Evolutionary conservation across 2,797 vertebrate genomes (phyloP).

Genomic region (Halcyon leucocephala): DNA sequence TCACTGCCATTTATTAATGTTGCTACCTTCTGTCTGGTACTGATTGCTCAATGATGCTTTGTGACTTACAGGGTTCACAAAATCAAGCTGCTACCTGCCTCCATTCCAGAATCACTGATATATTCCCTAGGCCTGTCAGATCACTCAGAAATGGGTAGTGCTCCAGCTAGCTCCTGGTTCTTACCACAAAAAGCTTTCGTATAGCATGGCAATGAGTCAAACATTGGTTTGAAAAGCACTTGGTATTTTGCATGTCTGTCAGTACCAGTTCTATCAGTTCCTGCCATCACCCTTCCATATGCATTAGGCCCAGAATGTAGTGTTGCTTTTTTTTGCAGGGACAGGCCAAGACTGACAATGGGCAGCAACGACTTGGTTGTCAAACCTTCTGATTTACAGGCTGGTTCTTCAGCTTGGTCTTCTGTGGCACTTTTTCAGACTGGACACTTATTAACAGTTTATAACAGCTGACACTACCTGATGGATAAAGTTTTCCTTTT

Average conservation of each 20-base stretch:
- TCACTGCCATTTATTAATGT: background rate
- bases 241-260: background rate
- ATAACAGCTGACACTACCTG: background rate
- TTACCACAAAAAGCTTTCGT: background rate
- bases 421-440: background rate
- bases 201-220: background rate
- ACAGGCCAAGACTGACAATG: background rate
- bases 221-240: background rate
- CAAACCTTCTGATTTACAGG: background rate
- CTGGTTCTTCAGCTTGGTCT: background rate
- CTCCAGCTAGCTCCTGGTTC: background rate
- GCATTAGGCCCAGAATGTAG: background rate
- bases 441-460: background rate
- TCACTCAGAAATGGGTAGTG: background rate
- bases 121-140: background rate
- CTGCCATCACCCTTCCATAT: background rate
- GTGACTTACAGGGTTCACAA: background rate
- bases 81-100: background rate
- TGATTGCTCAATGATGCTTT: background rate
- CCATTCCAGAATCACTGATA: background rate
- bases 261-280: background rate
- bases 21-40: background rate
- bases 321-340: background rate
- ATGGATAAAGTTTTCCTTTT: background rate
- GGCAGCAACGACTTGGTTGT: background rate